These are phyloP conservation scores for Fistularia tabacaria DNA, from an alignment of 2,797 vertebrate genomes.

Conservation along the genomic window DNA sequence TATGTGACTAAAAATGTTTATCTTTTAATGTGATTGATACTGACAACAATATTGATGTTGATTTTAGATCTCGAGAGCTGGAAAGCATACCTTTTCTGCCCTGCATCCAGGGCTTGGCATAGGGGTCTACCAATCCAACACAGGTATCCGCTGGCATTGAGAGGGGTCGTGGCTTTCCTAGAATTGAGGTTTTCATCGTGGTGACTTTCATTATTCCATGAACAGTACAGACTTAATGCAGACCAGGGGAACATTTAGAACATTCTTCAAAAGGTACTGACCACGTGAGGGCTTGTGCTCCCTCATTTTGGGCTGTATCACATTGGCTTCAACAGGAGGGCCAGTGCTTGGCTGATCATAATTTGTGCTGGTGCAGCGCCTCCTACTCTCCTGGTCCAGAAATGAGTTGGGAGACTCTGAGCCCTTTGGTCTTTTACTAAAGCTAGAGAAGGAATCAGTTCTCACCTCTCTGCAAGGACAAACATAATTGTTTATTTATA, in stretches of 20 bases:
- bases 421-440: slow-evolving; percentile 76
- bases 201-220: background rate
- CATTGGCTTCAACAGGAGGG: slow-evolving; percentile 78
- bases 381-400: slow-evolving; percentile 85
- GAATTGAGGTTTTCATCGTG: slow-evolving; percentile 1
- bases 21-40: too few species aligned
- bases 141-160: slow-evolving; percentile 93
- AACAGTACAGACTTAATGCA: too few species aligned
- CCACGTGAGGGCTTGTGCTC: slow-evolving; percentile 83
- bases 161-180: slow-evolving; percentile 89
- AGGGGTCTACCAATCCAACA: slow-evolving; percentile 80
- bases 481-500: slow-evolving; percentile 8
- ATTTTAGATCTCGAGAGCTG: too few species aligned
- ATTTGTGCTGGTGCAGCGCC: slow-evolving; percentile 81
- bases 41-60: too few species aligned
- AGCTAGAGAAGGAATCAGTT: slow-evolving; percentile 58
- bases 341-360: slow-evolving; percentile 78
- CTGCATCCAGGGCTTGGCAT: slow-evolving; percentile 80
- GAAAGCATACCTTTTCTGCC: slow-evolving; percentile 80
- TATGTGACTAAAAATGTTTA: too few species aligned
- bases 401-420: slow-evolving; percentile 92
- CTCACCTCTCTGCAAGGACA: slow-evolving; percentile 70
- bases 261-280: slow-evolving; percentile 49
- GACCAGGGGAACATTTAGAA: too few species aligned
- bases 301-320: slow-evolving; percentile 83